Evolutionary conservation across 2,888 invertebrate genomes (phyloP), one percentile per base, ranked within the genome.

Genomic region (Ectemnius continuus): DNA sequence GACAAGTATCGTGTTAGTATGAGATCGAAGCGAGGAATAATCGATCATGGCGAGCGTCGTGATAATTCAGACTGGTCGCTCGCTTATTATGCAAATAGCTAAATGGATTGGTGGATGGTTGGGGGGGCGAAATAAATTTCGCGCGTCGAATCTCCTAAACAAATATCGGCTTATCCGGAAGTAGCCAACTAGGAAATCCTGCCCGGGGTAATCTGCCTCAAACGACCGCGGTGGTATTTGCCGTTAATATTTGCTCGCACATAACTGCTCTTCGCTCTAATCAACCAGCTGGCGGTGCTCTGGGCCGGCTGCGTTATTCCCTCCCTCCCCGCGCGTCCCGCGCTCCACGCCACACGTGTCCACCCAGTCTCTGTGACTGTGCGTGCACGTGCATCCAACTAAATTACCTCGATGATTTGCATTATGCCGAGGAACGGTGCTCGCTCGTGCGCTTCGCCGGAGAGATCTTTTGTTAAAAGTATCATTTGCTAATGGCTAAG

Each of bases 111-210:
- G 46, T 61, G 73, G 61, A 57, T 57, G 70, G 62, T 74, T 82
- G 80, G 76, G 74, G 65, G 59, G 68, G 72, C 8, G 46, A 58
- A 73, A 78, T 82, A 80, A 80, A 78, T 80, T 76, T 73, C 69
- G 59, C 70, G 64, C 69, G 74, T 76, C 71, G 61, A 70, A 70
- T 47, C 69, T 77, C 70, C 75, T 79, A 65, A 73, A 70, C 76
- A 80, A 82, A 82, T 82, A 71, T 59, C 67, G 70, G 75, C 69
- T 73, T 70, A 70, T 72, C 73, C 79, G 80, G 70, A 80, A 79
- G 78, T 74, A 72, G 57, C 56, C 56, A 47, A 62, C 76, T 18
- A 61, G 67, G 68, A 63, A 78, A 36, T 36, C 36, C 36, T 78
- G 71, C 71, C 59, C 61, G 48, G 48, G 62, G 57, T 81, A 75